Evolutionary conservation across 2,888 invertebrate species (phyloP), one percentile per base, ranked within the genome.

Genomic region (Drosophila villosipedis): DNA sequence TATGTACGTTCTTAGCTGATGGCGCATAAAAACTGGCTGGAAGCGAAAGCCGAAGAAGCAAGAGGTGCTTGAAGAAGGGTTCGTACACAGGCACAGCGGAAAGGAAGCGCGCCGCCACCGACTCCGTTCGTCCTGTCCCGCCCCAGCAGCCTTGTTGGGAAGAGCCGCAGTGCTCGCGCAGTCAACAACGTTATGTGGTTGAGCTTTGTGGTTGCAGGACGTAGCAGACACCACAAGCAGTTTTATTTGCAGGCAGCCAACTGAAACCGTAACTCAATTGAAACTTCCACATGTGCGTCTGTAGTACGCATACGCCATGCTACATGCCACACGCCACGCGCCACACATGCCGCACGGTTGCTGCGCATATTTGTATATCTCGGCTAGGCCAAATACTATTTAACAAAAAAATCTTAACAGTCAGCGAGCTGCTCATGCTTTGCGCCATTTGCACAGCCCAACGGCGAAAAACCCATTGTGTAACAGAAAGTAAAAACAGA

Each of bases 231-330:
- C 77, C 81, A 69, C 88, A 81, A 80, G 71, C 84, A 76, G 79
- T 81, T 84, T 86, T 84, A 79, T 81, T 84, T 75, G 73, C 69
- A 75, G 70, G 67, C 69, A 73, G 54, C 54, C 72, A 75, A 68
- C 67, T 75, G 80, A 62, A 66, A 62, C 66, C 71, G 68, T 78
- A 84, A 85, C 89, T 85, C 82, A 86, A 89, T 89, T 86, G 89
- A 70, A 82, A 76, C 78, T 78, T 80, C 73, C 30, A 61, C 78
- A 76, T 60, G 69, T 43, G 70, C 75, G 60, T 54, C 58, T 67
- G 53, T 49, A 67, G 52, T 28, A 31, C 33, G 33, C 41, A 68
- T 58, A 66, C 60, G 60, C 16, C 52, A 78, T 35, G 37, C 53
- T 28, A 5, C 25, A 62, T 12, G 33, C 25, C 41, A 35, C 65